Conservation (phyloP, 2,888 invertebrate genomes). For the Cinara cedri region DNA sequence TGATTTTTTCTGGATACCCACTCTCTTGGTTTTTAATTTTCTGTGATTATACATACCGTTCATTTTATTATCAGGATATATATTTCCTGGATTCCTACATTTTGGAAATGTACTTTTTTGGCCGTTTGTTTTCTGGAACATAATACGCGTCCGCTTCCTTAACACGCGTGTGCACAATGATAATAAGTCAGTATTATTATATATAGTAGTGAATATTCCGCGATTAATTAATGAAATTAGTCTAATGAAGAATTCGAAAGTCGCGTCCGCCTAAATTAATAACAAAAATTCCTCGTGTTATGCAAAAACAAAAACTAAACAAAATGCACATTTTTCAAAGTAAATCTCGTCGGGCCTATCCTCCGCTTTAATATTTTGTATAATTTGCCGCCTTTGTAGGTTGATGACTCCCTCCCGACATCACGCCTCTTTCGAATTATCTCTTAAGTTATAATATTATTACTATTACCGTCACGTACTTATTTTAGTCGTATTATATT, state of each 20-base stretch:
- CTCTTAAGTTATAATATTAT: slow-evolving; percentile 2
- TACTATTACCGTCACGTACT: slow-evolving; percentile 42
- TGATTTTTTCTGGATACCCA: no score
- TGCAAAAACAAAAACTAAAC: background rate
- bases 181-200: background rate
- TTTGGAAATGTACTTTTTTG: no score
- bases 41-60: no score
- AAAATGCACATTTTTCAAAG: slow-evolving; percentile 1
- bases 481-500: slow-evolving; percentile 24
- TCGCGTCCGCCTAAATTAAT: slow-evolving; percentile 6
- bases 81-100: no score
- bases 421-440: background rate
- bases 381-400: slow-evolving; percentile 13
- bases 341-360: background rate
- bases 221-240: no score
- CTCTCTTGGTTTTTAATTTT: no score
- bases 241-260: slow-evolving; percentile 1
- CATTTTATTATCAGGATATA: no score
- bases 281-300: background rate
- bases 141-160: no score
- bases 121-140: no score
- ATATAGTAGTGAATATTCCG: background rate
- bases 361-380: background rate
- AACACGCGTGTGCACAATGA: background rate
- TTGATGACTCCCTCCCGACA: background rate